Conservation (phyloP, 2,888 invertebrate genomes). For the Caenorhabditis panamensis region DNA sequence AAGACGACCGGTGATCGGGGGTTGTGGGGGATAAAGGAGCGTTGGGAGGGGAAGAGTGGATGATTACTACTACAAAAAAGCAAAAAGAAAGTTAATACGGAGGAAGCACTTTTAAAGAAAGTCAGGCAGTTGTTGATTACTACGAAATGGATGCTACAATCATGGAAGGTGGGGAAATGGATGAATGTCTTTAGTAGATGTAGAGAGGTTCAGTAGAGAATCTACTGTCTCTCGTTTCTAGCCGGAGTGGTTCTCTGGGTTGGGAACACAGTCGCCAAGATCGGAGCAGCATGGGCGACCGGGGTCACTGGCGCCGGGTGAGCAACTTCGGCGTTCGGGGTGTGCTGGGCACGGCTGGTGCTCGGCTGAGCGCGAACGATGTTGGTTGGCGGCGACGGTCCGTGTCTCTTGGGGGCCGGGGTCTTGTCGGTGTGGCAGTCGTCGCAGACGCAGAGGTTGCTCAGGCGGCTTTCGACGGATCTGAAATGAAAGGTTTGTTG, state of each 20-base stretch:
- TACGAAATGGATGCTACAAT: slow-evolving; percentile 18
- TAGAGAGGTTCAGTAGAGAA: background rate
- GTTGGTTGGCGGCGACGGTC: slow-evolving; percentile 37
- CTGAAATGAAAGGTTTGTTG: background rate
- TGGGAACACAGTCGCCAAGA: slow-evolving; percentile 52
- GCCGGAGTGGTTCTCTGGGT: slow-evolving; percentile 32
- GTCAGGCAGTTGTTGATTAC: background rate
- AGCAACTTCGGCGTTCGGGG: slow-evolving; percentile 3
- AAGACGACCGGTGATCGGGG: background rate
- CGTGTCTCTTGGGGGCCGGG: slow-evolving; percentile 1
- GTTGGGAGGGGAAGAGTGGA: background rate
- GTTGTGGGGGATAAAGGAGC: background rate
- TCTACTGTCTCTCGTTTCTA: slow-evolving; percentile 19
- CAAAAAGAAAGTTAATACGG: too few relatives aligned
- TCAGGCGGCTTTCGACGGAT: background rate
- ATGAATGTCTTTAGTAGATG: too few relatives aligned
- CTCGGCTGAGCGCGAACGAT: slow-evolving; percentile 34
- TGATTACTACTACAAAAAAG: too few relatives aligned
- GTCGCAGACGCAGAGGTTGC: background rate
- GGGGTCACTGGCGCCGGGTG: background rate
- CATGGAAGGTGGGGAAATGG: background rate
- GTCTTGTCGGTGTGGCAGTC: background rate
- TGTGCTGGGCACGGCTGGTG: slow-evolving; percentile 15
- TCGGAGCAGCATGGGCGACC: slow-evolving; percentile 22
- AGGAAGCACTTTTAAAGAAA: too few relatives aligned